Percentiles rank a stretch among this genome's conserved stretches.
Conservation (phyloP, 1,140 invertebrate species). For the Samia ricini region DNA sequence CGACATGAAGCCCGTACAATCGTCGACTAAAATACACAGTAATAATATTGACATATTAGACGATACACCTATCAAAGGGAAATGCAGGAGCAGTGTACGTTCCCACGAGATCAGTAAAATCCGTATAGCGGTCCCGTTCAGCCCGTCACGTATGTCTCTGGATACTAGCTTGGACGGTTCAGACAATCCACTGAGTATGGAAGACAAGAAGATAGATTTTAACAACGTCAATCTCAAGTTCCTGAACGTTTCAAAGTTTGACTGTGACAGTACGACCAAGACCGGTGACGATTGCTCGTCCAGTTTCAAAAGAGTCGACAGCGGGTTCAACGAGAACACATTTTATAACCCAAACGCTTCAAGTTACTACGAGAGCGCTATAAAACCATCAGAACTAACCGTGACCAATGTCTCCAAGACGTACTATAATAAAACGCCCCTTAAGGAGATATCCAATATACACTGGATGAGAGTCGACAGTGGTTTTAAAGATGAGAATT, state of each 20-base stretch:
- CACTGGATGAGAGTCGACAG: slow-evolving; percentile 73
- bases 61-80: slow-evolving; percentile 62
- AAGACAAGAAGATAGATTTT: slow-evolving; percentile 68
- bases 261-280: slow-evolving; percentile 39
- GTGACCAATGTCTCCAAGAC: slow-evolving; percentile 56
- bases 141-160: slow-evolving; percentile 64
- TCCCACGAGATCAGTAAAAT: slow-evolving; percentile 68
- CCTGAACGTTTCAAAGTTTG: slow-evolving; percentile 51
- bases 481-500: slow-evolving; percentile 71
- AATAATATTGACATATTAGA: slow-evolving; percentile 42
- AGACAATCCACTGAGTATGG: slow-evolving; percentile 53
- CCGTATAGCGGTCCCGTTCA: slow-evolving; percentile 34
- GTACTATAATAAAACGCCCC: slow-evolving; percentile 38
- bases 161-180: slow-evolving; percentile 68
- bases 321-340: slow-evolving; percentile 70
- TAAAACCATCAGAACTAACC: slow-evolving; percentile 69
- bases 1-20: slow-evolving; percentile 39
- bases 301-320: slow-evolving; percentile 70
- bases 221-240: slow-evolving; percentile 71
- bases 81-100: slow-evolving; percentile 44
- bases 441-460: slow-evolving; percentile 67
- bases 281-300: slow-evolving; percentile 38
- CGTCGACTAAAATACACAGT: slow-evolving; percentile 44
- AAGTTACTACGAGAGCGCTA: slow-evolving; percentile 72
- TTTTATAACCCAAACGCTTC: slow-evolving; percentile 62